Percentiles rank a stretch among this genome's conserved stretches.
phyloP scores from a whole-genome alignment of 2,797 vertebrate genomes.

The Aulostomus chinensis region DNA sequence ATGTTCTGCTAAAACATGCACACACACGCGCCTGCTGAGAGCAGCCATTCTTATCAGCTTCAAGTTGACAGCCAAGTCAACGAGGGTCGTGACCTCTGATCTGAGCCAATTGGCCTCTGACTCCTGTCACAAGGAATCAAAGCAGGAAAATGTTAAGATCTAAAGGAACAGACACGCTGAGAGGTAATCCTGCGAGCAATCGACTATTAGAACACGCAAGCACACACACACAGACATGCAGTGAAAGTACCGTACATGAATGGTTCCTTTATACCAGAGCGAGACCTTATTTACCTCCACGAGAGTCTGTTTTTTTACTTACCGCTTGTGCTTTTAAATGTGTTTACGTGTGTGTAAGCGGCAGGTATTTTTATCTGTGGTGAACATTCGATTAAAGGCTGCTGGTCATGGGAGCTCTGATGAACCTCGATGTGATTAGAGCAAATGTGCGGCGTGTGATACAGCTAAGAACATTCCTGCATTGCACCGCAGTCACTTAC shows the following conservation, averaged over 20 bases:
- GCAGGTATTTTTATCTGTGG: conserved; percentile 49
- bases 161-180: conserved; percentile 49
- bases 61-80: conserved; percentile 69
- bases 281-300: conserved; percentile 4
- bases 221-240: conserved; percentile 11
- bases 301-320: conserved; percentile 17
- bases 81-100: conserved; percentile 65
- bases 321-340: conserved; percentile 8
- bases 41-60: conserved; percentile 59
- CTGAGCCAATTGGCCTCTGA: conserved; percentile 72
- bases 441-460: conserved; percentile 78
- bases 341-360: conserved; percentile 16
- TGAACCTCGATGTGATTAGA: conserved; percentile 70
- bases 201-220: conserved; percentile 7
- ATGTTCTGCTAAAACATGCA: too few relatives aligned
- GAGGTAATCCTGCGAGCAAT: conserved; percentile 48
- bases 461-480: conserved; percentile 73
- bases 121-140: conserved; percentile 70
- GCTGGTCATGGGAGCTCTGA: conserved; percentile 75
- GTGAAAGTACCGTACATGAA: conserved; percentile 32
- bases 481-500: conserved; percentile 29
- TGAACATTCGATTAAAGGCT: conserved; percentile 76
- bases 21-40: conserved; percentile 15
- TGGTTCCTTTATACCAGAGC: conserved; percentile 36
- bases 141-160: conserved; percentile 50